These are phyloP conservation scores for Eclectus roratus DNA, from an alignment of 2,113 vertebrate genomes.

Conservation along the genomic window DNA sequence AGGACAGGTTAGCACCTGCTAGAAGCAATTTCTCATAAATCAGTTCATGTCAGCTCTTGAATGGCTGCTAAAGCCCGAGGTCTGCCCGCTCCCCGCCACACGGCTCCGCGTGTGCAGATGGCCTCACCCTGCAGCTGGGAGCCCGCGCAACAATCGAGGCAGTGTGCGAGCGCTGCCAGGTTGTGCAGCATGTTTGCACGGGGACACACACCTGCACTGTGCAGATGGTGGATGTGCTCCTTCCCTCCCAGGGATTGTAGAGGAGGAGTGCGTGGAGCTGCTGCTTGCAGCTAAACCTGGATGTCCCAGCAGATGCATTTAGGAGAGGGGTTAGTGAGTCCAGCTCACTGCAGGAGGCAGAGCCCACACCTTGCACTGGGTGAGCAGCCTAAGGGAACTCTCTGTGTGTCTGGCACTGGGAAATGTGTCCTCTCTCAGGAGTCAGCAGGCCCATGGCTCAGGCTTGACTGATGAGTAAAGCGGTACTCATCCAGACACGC, in stretches of 20 bases:
- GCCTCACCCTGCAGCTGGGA: slow-evolving; percentile 45
- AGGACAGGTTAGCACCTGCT: slow-evolving; percentile 82
- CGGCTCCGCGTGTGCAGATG: slow-evolving; percentile 47
- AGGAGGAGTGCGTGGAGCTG: background rate
- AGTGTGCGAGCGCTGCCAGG: slow-evolving; percentile 66
- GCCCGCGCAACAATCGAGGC: slow-evolving; percentile 33
- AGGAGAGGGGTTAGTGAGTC: background rate
- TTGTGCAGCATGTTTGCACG: background rate
- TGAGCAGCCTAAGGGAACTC: background rate
- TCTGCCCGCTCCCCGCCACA: background rate
- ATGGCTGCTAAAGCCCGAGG: background rate
- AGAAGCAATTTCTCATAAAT: slow-evolving; percentile 75
- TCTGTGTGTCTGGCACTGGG: background rate
- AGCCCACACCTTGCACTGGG: accelerated
- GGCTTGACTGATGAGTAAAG: background rate
- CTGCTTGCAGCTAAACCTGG: background rate
- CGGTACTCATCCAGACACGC: accelerated
- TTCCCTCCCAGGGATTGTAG: background rate
- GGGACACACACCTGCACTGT: slow-evolving; percentile 62
- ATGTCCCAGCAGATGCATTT: accelerated
- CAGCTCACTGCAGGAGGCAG: background rate
- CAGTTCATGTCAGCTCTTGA: slow-evolving; percentile 58
- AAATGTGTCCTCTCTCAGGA: background rate
- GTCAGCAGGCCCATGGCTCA: background rate
- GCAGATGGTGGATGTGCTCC: slow-evolving; percentile 49